A percentile compares a stretch with the other conserved stretches of the same genome.
These are phyloP conservation scores for Campoplex nolae DNA, from an alignment of 2,888 invertebrate genomes.

Conservation along the genomic window DNA sequence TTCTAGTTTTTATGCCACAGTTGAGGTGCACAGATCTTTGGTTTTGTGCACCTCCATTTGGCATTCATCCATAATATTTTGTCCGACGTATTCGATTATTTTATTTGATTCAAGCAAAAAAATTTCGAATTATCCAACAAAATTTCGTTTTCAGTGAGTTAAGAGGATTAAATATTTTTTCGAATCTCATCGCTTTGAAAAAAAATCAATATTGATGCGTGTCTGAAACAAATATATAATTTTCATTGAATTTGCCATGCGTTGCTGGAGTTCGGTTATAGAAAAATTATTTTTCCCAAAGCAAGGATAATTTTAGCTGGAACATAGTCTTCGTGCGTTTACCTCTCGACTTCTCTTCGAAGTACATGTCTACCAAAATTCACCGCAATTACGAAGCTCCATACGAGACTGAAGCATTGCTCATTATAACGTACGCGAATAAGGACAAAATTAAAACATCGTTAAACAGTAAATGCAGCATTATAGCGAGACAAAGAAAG, in stretches of 20 bases:
- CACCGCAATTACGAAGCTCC: background rate
- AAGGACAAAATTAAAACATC: constrained; percentile 24
- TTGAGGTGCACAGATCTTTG: no score
- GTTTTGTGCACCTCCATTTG: no score
- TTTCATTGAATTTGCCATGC: background rate
- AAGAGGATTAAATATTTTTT: background rate
- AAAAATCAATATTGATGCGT: background rate
- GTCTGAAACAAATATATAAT: background rate
- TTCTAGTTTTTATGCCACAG: no score
- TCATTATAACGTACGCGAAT: background rate
- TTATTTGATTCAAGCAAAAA: no score
- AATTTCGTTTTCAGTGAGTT: no score
- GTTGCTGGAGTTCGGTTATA: background rate
- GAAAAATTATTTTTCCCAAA: background rate
- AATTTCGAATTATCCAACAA: no score
- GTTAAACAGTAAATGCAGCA: constrained; percentile 22
- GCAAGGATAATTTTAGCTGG: background rate
- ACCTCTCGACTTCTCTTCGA: background rate
- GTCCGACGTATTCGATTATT: no score
- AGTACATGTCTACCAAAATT: background rate
- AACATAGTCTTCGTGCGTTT: background rate
- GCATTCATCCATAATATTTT: no score
- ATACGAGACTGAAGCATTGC: constrained; percentile 1
- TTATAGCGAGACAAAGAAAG: constrained; percentile 23
- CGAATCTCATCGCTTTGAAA: background rate